Percentiles rank a stretch among this genome's conserved stretches.
Evolutionary conservation across 2,888 invertebrate genomes (phyloP).

Genomic region (Cetonia aurata): DNA sequence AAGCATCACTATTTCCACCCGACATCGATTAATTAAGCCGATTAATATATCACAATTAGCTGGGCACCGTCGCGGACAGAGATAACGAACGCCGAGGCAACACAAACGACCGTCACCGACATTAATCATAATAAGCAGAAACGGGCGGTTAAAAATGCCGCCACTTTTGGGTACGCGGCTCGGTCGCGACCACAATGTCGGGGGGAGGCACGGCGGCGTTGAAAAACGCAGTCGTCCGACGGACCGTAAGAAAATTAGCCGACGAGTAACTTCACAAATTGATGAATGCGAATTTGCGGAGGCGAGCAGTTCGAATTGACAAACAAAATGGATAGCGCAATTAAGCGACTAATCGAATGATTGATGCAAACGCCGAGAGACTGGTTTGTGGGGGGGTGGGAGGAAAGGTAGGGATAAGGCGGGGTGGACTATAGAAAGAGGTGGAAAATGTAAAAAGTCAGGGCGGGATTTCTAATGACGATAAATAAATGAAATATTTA

Average conservation of each 20-base stretch:
- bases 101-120: slow-evolving; percentile 6
- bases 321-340: slow-evolving; percentile 66
- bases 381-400: too few relatives aligned
- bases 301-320: slow-evolving; percentile 63
- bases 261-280: slow-evolving; percentile 59
- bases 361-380: slow-evolving; percentile 57
- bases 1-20: slow-evolving; percentile 2
- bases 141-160: slow-evolving; percentile 26
- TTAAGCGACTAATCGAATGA: slow-evolving; percentile 66
- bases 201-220: too few relatives aligned
- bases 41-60: slow-evolving; percentile 35
- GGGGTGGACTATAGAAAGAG: too few relatives aligned
- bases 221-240: slow-evolving; percentile 20
- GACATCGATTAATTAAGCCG: slow-evolving; percentile 26
- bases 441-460: background rate
- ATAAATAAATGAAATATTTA: too few relatives aligned
- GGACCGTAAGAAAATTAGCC: slow-evolving; percentile 53
- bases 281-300: slow-evolving; percentile 59
- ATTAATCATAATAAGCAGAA: slow-evolving; percentile 32
- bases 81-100: slow-evolving; percentile 15
- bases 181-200: background rate
- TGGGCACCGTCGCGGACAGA: slow-evolving; percentile 12
- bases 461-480: too few relatives aligned
- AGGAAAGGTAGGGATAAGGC: too few relatives aligned
- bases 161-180: background rate